Base-by-base conservation (phyloP, 2,888 invertebrate genomes). In the Gnatocerus cornutus region DNA sequence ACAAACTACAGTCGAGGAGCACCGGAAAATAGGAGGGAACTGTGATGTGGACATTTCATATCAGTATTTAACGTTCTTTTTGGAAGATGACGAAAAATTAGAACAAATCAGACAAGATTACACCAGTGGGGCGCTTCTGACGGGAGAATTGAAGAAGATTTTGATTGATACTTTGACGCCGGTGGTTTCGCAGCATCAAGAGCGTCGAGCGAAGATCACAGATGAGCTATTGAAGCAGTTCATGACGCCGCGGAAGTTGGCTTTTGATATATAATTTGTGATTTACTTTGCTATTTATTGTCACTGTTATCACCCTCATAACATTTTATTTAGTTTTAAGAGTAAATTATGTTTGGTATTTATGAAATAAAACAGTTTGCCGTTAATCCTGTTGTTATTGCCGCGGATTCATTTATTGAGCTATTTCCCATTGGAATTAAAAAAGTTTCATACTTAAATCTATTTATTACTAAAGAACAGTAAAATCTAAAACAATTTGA, bases 11-110 rank as follows among this genome's bases (percentile, higher is more conserved):
- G 88, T 97, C 0, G 99, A 99, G 80, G 98, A 99, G 81, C 99
- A 99, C 83, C 87, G 94, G 67, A 86, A 88, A 76, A 86, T 92
- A 27, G 99, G 99, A 13, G 99, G 99, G n/a, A 92, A 99, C 86
- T 96, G 98, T 75, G 94, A 95, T 62, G 91, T 99, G 5, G 99
- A 99, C 86, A 96, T 97, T 64, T 92, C 98, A 0, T 99, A 90
- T 87, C 97, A 99, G 84, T 96, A 99, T 86, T 87, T 99, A 21
- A 90, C 89, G 21, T 99, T 98, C 86, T 99, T 99, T 87, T 82
- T 98, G 67, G 98, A 98, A 69, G 97, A 98, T 84, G 99, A 99
- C 81, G 91, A 90, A 0, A 89, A 89, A 80, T 86, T 99, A 71
- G 94, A 93, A 75, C 79, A 85, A 78, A 84, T 90, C 41, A 86